A percentile compares a stretch with the other conserved stretches of the same genome.
These are phyloP conservation scores for Poeciliopsis paucimaculata DNA, from an alignment of 2,797 vertebrate genomes.

Conservation along the genomic window DNA sequence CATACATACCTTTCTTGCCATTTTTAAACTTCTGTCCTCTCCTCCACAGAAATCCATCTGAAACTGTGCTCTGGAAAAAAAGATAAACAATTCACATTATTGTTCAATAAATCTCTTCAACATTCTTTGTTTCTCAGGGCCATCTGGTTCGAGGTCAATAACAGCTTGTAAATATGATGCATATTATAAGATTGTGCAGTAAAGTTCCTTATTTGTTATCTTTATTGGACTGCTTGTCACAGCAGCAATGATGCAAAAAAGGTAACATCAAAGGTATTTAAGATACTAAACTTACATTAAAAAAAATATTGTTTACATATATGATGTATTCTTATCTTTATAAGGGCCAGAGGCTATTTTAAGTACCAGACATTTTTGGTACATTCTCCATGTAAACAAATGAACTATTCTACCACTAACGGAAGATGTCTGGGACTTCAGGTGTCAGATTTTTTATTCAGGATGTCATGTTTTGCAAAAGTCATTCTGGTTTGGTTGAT, in stretches of 20 bases:
- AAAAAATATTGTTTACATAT: background rate
- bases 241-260: background rate
- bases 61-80: background rate
- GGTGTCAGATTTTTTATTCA: background rate
- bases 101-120: background rate
- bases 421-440: background rate
- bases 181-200: background rate
- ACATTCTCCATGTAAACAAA: background rate
- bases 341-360: background rate
- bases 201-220: slow-evolving; percentile 2
- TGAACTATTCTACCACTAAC: background rate
- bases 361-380: background rate
- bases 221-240: background rate
- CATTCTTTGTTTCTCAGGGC: background rate
- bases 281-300: background rate
- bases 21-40: background rate
- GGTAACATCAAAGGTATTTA: background rate
- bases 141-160: background rate
- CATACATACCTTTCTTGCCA: background rate
- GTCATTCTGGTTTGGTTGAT: too few species aligned
- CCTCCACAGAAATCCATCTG: background rate
- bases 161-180: background rate
- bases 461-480: background rate
- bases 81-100: background rate
- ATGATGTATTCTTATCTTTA: background rate